phyloP scores from a whole-genome alignment of 2,797 vertebrate species.

The Pterois miles region DNA sequence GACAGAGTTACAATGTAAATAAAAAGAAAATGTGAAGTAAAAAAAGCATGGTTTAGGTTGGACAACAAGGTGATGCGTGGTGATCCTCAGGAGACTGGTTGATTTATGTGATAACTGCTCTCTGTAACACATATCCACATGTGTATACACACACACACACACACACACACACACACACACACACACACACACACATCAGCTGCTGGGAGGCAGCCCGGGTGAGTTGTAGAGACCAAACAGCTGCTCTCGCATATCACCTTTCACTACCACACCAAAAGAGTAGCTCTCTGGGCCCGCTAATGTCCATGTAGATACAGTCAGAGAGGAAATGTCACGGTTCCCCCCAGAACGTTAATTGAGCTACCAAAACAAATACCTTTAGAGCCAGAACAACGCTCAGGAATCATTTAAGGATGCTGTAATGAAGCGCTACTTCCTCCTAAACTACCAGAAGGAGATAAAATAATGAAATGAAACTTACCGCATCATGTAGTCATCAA shows the following conservation, averaged over 20 bases:
- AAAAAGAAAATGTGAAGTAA: neutral
- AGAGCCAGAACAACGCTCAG: constrained; percentile 37
- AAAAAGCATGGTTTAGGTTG: neutral
- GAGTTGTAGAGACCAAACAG: constrained; percentile 53
- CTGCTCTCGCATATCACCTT: constrained; percentile 65
- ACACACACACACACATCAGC: constrained; percentile 32
- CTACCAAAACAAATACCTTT: constrained; percentile 40
- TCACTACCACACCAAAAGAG: constrained; percentile 25
- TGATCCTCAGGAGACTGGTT: neutral
- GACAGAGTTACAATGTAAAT: neutral
- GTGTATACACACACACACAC: constrained; percentile 11
- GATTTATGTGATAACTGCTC: constrained; percentile 41
- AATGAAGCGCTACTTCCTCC: neutral
- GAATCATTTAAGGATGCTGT: constrained; percentile 28
- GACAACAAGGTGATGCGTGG: neutral
- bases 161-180: neutral
- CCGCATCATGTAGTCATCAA: neutral
- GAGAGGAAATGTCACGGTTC: constrained; percentile 57
- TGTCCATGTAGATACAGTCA: constrained; percentile 38
- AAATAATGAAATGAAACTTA: constrained; percentile 22
- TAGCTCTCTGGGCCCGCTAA: constrained; percentile 26
- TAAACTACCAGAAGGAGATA: neutral
- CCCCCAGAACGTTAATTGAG: constrained; percentile 49
- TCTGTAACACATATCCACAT: constrained; percentile 26
- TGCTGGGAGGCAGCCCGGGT: constrained; percentile 22